Base-by-base conservation (phyloP, 1,140 invertebrate genomes). In the Druon quercuslanigerum region DNA sequence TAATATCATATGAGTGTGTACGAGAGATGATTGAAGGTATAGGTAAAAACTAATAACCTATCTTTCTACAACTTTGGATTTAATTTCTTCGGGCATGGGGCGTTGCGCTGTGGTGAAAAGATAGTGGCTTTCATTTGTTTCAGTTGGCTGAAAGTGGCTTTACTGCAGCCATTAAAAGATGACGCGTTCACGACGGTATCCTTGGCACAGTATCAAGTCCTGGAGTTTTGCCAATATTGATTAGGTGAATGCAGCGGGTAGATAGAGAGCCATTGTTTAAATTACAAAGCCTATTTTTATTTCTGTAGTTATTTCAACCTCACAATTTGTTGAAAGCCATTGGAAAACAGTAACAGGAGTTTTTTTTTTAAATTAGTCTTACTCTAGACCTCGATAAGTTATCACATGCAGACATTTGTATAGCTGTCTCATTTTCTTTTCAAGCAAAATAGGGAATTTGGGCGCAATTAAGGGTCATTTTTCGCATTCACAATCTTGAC, bases 221-320 rank as follows among this genome's bases (percentile, higher is more conserved):
- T 86, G 83, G 83, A 84, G 40, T 25, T 2, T 74, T 79, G 85
- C 81, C 85, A 85, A 79, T 81, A 79, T 73, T 77, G 82, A 83
- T 83, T 79, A 75, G 74, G 72, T 46, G 50, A 72, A 70, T 51
- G 75, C 40, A 57, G 51, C 66, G 70, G 75, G 76, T 82, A 79
- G 70, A 75, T 50, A 54, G 25, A 40, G 16, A 66, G 33, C 40
- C 33, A 33, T 33, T 66, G 60, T 33, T 66, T 66, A 66, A 66
- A 66, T 66, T 40, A 33, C 40, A 33, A 5, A 1, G 19, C 12
- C 2, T 20, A 12, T 25, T 4, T 12, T 40, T 4, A 7, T 46
- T 46, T 46, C 9, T 9, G 40, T 46, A 46, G 40, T 9, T 14
- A 60, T 60, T 33, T 60, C 12, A 33, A 60, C 7, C 40, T 46